Evolutionary conservation across 2,888 invertebrate species (phyloP).

Genomic region (Dynastes tityus): DNA sequence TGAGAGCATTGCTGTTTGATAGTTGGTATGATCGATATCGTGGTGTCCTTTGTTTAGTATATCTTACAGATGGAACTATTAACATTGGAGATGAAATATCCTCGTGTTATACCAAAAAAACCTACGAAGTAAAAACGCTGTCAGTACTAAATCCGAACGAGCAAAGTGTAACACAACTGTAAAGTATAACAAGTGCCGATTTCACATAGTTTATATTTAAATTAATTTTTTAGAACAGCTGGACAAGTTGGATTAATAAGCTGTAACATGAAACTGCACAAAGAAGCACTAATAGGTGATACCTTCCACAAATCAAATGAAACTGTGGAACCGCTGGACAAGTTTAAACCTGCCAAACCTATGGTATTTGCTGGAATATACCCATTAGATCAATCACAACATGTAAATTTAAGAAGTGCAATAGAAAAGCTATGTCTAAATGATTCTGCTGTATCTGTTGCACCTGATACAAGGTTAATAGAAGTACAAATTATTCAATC

Average conservation of each 20-base stretch:
- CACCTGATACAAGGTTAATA: constrained; percentile 84
- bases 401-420: constrained; percentile 81
- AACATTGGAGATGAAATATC: constrained; percentile 83
- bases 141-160: constrained; percentile 87
- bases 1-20: constrained; percentile 92
- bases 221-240: constrained; percentile 73
- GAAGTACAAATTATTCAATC: constrained; percentile 3
- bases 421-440: constrained; percentile 94
- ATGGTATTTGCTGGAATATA: constrained; percentile 93
- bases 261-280: constrained; percentile 83
- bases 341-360: constrained; percentile 81
- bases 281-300: constrained; percentile 85
- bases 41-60: constrained; percentile 85
- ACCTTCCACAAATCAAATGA: constrained; percentile 76
- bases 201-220: constrained; percentile 25
- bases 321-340: constrained; percentile 75
- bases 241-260: constrained; percentile 95
- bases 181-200: constrained; percentile 62
- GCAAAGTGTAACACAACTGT: constrained; percentile 77
- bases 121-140: constrained; percentile 85
- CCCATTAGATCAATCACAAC: constrained; percentile 92
- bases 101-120: constrained; percentile 81
- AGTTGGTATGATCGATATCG: constrained; percentile 94
- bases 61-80: constrained; percentile 84
- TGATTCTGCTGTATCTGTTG: constrained; percentile 92